These are phyloP conservation scores for Coranthus polyacanthus DNA, from an alignment of 2,797 vertebrate genomes.

Conservation along the genomic window DNA sequence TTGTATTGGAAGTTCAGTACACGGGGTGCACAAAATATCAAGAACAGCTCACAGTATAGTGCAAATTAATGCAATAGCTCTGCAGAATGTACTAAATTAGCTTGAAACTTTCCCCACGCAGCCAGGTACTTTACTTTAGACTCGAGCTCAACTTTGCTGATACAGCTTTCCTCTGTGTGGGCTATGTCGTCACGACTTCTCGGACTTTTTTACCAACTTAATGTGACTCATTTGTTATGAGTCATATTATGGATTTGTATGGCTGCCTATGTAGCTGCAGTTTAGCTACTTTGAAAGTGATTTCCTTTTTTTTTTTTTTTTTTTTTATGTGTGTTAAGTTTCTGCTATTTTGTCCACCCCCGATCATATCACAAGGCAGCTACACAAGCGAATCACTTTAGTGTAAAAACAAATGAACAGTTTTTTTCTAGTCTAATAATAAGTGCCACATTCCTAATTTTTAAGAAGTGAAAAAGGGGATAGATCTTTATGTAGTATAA, in stretches of 20 bases:
- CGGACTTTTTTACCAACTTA: constrained; percentile 44
- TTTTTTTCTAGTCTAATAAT: neutral
- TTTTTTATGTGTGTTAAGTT: constrained; percentile 2
- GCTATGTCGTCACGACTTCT: constrained; percentile 25
- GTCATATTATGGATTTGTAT: constrained; percentile 51
- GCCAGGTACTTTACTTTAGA: constrained; percentile 14
- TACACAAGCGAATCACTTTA: constrained; percentile 16
- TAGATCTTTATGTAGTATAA: constrained; percentile 20
- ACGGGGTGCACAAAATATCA: constrained; percentile 40
- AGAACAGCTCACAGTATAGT: constrained; percentile 15
- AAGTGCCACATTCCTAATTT: neutral
- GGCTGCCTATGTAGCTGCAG: constrained; percentile 11
- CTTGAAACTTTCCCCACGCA: neutral
- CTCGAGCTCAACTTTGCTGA: constrained; percentile 40
- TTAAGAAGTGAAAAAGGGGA: neutral
- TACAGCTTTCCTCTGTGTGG: constrained; percentile 44
- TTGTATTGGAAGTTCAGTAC: constrained; percentile 22
- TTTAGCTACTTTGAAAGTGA: constrained; percentile 15
- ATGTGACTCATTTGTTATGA: constrained; percentile 61
- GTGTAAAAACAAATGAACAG: neutral
- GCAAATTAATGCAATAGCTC: constrained; percentile 11
- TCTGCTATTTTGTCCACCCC: constrained; percentile 28
- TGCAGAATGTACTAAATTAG: constrained; percentile 20
- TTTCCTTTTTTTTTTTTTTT: too few species aligned
- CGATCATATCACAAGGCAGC: constrained; percentile 25